These are phyloP conservation scores for Scomber colias DNA, from an alignment of 2,113 vertebrate species.

Conservation along the genomic window DNA sequence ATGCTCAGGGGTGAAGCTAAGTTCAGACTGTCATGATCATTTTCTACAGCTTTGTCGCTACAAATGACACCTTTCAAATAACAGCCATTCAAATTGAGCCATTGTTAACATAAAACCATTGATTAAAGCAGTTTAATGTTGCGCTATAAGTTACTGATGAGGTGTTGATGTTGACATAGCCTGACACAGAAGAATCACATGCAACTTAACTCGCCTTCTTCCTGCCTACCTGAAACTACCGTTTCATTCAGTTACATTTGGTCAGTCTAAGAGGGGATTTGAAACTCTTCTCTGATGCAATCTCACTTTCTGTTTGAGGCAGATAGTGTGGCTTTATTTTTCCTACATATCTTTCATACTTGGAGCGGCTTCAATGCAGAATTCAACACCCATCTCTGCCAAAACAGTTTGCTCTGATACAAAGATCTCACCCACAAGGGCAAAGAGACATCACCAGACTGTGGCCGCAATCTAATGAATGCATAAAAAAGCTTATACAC, in stretches of 20 bases:
- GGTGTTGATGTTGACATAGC: not conserved
- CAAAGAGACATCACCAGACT: slow-evolving; percentile 40
- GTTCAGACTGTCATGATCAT: not conserved
- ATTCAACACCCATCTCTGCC: slow-evolving; percentile 9
- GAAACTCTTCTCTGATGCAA: slow-evolving; percentile 17
- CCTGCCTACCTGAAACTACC: slow-evolving; percentile 14
- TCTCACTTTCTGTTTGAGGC: not conserved
- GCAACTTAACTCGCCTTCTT: not conserved
- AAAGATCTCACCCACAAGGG: slow-evolving; percentile 54
- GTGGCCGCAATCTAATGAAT: slow-evolving; percentile 59
- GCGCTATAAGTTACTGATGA: not conserved
- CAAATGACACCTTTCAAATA: too few species aligned
- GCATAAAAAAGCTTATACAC: slow-evolving; percentile 61
- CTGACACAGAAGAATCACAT: not conserved
- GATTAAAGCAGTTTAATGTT: not conserved
- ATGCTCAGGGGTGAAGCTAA: not conserved
- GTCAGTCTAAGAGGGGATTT: slow-evolving; percentile 12
- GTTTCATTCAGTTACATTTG: slow-evolving; percentile 5
- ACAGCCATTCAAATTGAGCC: too few species aligned
- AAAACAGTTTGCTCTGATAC: slow-evolving; percentile 12
- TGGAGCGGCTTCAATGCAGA: not conserved
- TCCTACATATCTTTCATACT: not conserved
- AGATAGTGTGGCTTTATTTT: slow-evolving; percentile 13
- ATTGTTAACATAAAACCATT: too few species aligned
- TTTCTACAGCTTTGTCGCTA: not conserved